phyloP scores from a whole-genome alignment of 2,113 vertebrate species.

The Zapornia atra region DNA sequence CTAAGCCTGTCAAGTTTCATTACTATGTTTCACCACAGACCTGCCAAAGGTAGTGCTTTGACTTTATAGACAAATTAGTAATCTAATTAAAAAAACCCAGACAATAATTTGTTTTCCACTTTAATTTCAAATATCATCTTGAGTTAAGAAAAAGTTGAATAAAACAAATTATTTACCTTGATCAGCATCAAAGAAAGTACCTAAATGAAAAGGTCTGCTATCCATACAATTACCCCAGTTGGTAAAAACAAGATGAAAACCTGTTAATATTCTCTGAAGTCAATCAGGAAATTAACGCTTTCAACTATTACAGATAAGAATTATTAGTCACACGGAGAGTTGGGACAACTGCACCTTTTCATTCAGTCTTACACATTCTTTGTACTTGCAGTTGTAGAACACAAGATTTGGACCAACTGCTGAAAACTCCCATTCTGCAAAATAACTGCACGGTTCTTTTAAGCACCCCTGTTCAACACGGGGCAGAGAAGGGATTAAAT shows the following conservation, averaged over 20 bases:
- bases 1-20: constrained; percentile 11
- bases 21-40: neutral
- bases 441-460: neutral
- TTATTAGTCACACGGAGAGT: neutral
- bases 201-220: neutral
- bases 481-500: neutral
- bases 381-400: neutral
- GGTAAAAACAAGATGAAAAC: neutral
- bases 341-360: neutral
- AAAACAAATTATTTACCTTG: neutral
- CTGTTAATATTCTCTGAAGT: neutral
- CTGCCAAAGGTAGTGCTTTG: neutral
- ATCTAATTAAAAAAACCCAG: constrained; percentile 1
- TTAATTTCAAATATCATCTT: neutral
- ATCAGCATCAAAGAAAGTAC: neutral
- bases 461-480: neutral
- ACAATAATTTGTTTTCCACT: constrained; percentile 1
- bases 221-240: neutral
- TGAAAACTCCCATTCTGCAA: neutral
- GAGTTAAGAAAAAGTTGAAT: neutral
- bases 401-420: neutral
- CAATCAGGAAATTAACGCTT: neutral
- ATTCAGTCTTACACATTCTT: neutral
- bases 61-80: neutral
- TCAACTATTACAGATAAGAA: neutral